A percentile compares a stretch with the other conserved stretches of the same genome.
Evolutionary conservation across 2,113 vertebrate species (phyloP).

Genomic region (Zosterops lateralis): DNA sequence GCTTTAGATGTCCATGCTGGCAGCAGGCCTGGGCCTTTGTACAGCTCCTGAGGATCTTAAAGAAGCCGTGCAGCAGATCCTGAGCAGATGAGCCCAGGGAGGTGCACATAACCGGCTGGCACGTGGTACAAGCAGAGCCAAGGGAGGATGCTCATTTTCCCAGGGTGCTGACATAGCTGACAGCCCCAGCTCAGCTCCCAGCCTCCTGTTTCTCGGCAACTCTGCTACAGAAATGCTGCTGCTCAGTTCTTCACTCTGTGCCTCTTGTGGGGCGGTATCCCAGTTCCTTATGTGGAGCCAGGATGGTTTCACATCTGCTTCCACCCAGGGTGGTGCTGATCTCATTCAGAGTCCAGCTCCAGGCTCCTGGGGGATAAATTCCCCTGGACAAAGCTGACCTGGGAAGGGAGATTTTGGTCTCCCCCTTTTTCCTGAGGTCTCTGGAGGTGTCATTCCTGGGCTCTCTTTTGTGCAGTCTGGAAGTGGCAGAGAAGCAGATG

Average conservation of each 20-base stretch:
- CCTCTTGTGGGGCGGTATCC: not conserved
- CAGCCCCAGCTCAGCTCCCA: not conserved
- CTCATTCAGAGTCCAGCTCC: accelerated
- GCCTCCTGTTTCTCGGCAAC: not conserved
- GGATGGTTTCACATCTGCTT: not conserved
- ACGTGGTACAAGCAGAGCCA: not conserved
- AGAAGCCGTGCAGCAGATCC: not conserved
- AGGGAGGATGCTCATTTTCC: not conserved
- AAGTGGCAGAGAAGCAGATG: not conserved
- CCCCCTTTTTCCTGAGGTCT: not conserved
- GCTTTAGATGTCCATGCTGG: not conserved
- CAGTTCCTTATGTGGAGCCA: not conserved
- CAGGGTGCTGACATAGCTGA: not conserved
- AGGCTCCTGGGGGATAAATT: not conserved
- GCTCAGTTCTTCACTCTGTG: not conserved
- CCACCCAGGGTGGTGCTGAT: not conserved
- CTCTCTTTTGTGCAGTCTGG: not conserved
- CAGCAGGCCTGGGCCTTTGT: not conserved
- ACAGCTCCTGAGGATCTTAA: not conserved
- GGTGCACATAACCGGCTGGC: accelerated
- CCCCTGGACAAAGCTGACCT: not conserved
- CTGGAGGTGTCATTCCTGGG: not conserved
- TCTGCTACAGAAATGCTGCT: not conserved
- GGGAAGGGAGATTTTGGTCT: not conserved
- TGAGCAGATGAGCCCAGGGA: not conserved